phyloP scores from a whole-genome alignment of 2,888 invertebrate genomes.

The Gandaritis pyraliata region DNA sequence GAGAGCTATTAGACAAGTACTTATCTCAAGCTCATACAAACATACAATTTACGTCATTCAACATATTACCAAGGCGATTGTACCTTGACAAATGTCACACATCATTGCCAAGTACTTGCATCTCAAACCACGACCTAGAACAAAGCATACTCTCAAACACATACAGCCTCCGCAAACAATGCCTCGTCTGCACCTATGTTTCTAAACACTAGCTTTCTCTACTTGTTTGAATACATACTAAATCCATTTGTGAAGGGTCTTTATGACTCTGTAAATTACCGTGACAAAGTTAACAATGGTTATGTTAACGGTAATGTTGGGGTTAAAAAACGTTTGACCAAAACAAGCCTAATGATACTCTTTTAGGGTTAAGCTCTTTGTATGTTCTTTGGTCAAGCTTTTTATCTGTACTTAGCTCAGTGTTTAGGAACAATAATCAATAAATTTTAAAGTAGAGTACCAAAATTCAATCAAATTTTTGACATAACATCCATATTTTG shows the following conservation, averaged over 20 bases:
- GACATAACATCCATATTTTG: too few species aligned
- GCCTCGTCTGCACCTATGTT: slow-evolving; percentile 50
- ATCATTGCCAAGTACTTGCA: slow-evolving; percentile 5
- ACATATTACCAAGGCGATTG: not conserved
- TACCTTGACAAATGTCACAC: not conserved
- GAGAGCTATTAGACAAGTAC: too few species aligned
- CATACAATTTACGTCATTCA: not conserved
- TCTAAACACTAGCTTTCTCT: slow-evolving; percentile 56
- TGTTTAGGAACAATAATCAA: too few species aligned
- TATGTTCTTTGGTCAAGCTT: too few species aligned
- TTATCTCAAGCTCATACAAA: too few species aligned
- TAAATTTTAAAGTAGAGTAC: too few species aligned
- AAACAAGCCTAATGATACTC: not conserved
- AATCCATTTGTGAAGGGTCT: slow-evolving; percentile 43
- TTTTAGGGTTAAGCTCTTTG: too few species aligned
- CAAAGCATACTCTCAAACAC: slow-evolving; percentile 25
- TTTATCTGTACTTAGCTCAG: too few species aligned
- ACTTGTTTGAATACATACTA: slow-evolving; percentile 42
- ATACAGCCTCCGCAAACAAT: slow-evolving; percentile 49
- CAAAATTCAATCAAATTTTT: too few species aligned
- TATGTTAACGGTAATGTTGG: slow-evolving; percentile 21
- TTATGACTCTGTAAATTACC: slow-evolving; percentile 40
- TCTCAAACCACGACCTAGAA: slow-evolving; percentile 25
- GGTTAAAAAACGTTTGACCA: slow-evolving; percentile 18
- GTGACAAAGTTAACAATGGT: slow-evolving; percentile 36